Evolutionary conservation across 2,888 invertebrate species (phyloP), one percentile per base, ranked within the genome.

Genomic region (Phania funesta): DNA sequence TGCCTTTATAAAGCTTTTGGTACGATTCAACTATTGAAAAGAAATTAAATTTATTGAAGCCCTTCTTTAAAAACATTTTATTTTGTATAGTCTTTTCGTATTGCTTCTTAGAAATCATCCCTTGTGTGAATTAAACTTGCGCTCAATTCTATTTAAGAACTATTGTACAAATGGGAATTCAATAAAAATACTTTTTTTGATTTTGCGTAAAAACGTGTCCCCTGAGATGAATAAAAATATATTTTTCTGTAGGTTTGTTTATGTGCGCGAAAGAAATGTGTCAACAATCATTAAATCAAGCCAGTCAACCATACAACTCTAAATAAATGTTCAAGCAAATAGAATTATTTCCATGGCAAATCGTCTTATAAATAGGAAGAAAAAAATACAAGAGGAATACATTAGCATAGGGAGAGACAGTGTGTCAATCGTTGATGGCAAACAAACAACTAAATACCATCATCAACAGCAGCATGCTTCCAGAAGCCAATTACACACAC

Each of bases 211-310:
- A 46, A 20, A 11, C 2, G 20, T 9, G 20, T 20, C 20, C 20
- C 20, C 18, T 3, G 3, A 46, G 46, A 20, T 46, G 16, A 18
- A 46, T 9, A 46, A 11, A 20, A 46, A 5, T 46, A 18, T 22
- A 6, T 26, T 24, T 50, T 56, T 58, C 32, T 35, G n/a, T n/a
- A n/a, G n/a, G n/a, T 35, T 24, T 54, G 52, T 58, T 18, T 58
- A 35, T 22, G 20, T 16, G 29, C 6, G 18, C 20, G 41, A 16
- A 16, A 50, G 24, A 11, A 16, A 32, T 35, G 13, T 48, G 58
- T 26, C 22, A 70, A 54, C 16, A 70, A 32, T 24, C 46, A 58
- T 70, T 70, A 70, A 70, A 70, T 58, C 35, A 48, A 70, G 22
- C 35, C 24, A 68, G 44, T 58, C 35, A 26, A 26, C 8, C 20